Evolutionary conservation across 2,113 vertebrate species (phyloP), one percentile per base, ranked within the genome.

Genomic region (Misgurnus anguillicaudatus): DNA sequence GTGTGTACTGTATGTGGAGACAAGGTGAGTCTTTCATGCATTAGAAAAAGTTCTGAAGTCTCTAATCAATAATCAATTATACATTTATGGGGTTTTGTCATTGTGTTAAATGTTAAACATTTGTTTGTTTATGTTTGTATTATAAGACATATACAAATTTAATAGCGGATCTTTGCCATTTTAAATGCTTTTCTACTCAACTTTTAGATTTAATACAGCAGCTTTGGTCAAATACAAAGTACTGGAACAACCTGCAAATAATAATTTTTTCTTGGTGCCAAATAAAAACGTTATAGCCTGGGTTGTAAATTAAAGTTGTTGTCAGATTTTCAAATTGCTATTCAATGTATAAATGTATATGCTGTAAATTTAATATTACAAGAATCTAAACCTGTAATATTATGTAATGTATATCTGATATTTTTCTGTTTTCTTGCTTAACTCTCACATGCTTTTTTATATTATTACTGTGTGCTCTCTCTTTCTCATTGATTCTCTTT

Each of bases 51-150:
- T 31, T 31, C 24, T 31, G 24, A 31, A 31, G 24, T 31, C 24
- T 31, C 24, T 31, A 31, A 31, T 31, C 68, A 67, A 57, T 86
- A 84, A 91, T 91, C 88, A 89, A 88, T 92, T 87, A 88, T 76
- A 31, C 24, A 85, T 86, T 90, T 90, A 88, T 60, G 82, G 89
- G 86, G 62, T 66, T 16, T 87, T 88, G 88, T 87, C 24, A 31
- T 31, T 31, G 24, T 31, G 24, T 31, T 31, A 3, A 31, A 31
- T 31, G 24, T 31, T 31, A 31, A 31, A 31, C 24, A 31, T 31
- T 2, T 31, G 24, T 31, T 31, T 31, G 19, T 13, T 24, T 72
- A 41, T 65, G 14, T 67, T 16, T 42, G 58, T 70, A 31, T 73
- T 16, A 9, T 6, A 4, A 11, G 5, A 45, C 19, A 42, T 53